Base-by-base conservation (phyloP, 2,113 vertebrate genomes). In the Hylia prasina region DNA sequence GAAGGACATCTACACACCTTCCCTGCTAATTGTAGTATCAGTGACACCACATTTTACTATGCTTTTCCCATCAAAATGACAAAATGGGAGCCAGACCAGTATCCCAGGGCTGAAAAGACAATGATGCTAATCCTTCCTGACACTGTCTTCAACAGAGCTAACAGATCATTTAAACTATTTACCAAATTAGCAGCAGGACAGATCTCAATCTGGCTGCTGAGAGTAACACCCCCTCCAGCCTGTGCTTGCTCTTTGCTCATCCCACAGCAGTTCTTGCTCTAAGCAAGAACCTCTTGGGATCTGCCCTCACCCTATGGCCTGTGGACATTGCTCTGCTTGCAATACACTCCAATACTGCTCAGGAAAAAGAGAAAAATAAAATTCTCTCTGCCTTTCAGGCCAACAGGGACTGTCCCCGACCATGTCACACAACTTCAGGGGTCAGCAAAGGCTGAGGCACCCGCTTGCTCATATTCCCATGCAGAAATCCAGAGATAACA, bases 91-190 rank as follows among this genome's bases (percentile, higher is more conserved):
- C 10, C 69, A 87, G 63, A 87, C 31, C 77, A 89, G 77, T 33
- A 53, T 68, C 84, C 83, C 65, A 84, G 73, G 48, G 48, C 78
- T 84, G 93, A 54, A 89, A 78, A 87, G 83, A 64, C 87, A 92
- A 44, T 72, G 80, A 94, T 69, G 48, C 23, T 95, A 56, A 96
- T 84, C 31, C 40, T 69, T 75, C 70, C 91, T 85, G 95, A 87
- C 87, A 50, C 57, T 31, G 48, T 19, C 72, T 90, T 71, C 72
- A 89, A n/a, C 37, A 56, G 57, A 84, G 80, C 72, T 84, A 71
- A 84, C 22, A 11, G 4, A 68, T 48, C 24, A 84, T 89, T 94
- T 92, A 82, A 94, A 81, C 63, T 77, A 48, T 91, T 95, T 57
- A 89, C 31, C 18, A 40, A 51, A 72, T 75, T 47, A 91, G 60